phyloP scores from a whole-genome alignment of 2,113 vertebrate species.

The Melospiza georgiana region DNA sequence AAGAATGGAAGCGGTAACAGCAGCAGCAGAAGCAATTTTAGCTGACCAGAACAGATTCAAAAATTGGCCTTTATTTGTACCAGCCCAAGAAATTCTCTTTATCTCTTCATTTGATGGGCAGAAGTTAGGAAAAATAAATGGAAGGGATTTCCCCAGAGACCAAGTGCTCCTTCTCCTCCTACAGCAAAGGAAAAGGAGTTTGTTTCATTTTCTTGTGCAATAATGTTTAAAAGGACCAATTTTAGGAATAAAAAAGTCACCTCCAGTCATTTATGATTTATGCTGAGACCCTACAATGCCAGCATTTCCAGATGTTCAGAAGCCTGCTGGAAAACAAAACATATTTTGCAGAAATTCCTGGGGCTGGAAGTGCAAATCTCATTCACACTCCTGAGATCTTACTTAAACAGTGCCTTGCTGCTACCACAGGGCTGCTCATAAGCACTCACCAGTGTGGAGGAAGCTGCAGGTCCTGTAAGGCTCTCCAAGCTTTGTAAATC shows the following conservation, averaged over 20 bases:
- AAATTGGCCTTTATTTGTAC: slow-evolving; percentile 25
- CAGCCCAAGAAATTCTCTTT: slow-evolving; percentile 20
- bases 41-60: slow-evolving; percentile 6
- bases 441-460: neutral
- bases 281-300: neutral
- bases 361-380: slow-evolving; percentile 36
- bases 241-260: neutral
- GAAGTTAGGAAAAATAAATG: slow-evolving; percentile 12
- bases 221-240: neutral
- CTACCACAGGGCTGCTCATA: neutral
- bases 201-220: neutral
- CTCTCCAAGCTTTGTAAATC: neutral
- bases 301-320: slow-evolving; percentile 55
- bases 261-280: slow-evolving; percentile 38
- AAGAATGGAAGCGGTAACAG: slow-evolving; percentile 31
- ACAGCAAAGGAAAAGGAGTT: neutral
- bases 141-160: slow-evolving; percentile 19
- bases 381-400: neutral
- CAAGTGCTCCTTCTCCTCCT: neutral
- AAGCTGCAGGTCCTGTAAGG: neutral
- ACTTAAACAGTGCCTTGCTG: neutral
- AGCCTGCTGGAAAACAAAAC: slow-evolving; percentile 36
- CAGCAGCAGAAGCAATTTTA: slow-evolving; percentile 34
- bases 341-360: slow-evolving; percentile 21
- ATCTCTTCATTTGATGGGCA: slow-evolving; percentile 1